These are phyloP conservation scores for Rhamnusium bicolor DNA, from an alignment of 2,888 invertebrate species.

Conservation along the genomic window DNA sequence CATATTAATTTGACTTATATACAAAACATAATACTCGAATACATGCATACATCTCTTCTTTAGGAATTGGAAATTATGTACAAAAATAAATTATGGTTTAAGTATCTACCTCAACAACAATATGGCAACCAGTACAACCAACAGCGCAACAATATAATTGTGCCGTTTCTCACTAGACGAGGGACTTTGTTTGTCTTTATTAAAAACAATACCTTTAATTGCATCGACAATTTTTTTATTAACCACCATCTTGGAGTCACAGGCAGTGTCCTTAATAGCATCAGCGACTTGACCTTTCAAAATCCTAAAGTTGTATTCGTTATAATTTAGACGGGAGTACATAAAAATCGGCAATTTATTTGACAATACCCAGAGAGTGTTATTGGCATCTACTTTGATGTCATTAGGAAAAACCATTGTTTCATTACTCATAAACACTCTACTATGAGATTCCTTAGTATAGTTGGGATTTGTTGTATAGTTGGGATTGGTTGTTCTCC, in stretches of 20 bases:
- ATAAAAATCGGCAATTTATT: constrained; percentile 82
- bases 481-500: constrained; percentile 80
- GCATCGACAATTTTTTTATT: constrained; percentile 14
- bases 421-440: constrained; percentile 80
- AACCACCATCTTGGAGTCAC: constrained; percentile 73
- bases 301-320: constrained; percentile 82
- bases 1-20: background rate
- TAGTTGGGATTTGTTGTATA: constrained; percentile 81
- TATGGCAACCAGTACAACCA: background rate
- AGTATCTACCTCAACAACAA: constrained; percentile 20
- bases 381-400: constrained; percentile 82
- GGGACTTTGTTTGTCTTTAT: background rate
- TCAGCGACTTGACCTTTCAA: constrained; percentile 80
- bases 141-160: background rate
- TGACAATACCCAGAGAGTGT: constrained; percentile 83
- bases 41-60: no score
- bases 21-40: background rate
- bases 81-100: constrained; percentile 5
- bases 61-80: no score
- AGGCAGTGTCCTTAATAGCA: constrained; percentile 82
- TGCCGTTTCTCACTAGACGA: background rate
- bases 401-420: constrained; percentile 85
- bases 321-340: constrained; percentile 76
- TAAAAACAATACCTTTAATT: constrained; percentile 2
- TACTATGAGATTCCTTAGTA: constrained; percentile 80